Evolutionary conservation across 1,140 invertebrate species (phyloP), one percentile per base, ranked within the genome.

Genomic region (Elymnias hypermnestra): DNA sequence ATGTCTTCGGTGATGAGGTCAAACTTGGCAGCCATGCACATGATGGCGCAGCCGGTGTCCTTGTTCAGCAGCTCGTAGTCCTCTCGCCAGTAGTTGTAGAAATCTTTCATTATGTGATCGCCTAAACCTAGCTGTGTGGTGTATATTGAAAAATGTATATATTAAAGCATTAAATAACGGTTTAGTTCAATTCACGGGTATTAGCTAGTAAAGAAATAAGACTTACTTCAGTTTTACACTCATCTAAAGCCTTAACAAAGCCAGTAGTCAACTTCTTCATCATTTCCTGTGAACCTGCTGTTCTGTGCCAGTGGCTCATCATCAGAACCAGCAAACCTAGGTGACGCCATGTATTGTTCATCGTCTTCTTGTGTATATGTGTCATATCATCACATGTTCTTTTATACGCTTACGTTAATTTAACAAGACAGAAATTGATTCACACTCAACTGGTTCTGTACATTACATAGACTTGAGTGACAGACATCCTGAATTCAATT

Each of bases 1-100:
- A 65, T 42, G 10, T 82, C 77, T 0, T 63, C 64, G 0, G 55
- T 50, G 21, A 83, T 14, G 3, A 83, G 64, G 39, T 76, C 66
- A 28, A 69, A 51, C 38, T 78, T 77, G 23, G 31, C 9, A 2
- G 69, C 71, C 68, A 83, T 76, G 51, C 78, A 83, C 29, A 70
- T 48, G 25, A 83, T 53, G 31, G 72, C 64, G 35, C 78, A 83
- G 28, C 76, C 78, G 3, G 72, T 35, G 2, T 81, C 74, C 0
- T 65, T 36, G 50, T 76, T 72, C 35, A 73, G 21, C 40, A 79
- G 56, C 49, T 71, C 57, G 37, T 77, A 74, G 31, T 81, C 76
- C 36, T 78, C 71, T 21, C 53, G 56, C 79, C 79, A 83, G 62
- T 71, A 83, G 57, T 77, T 74, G 31, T 54, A 48, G 37, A 83